These are phyloP conservation scores for Argyresthia albistria DNA, from an alignment of 2,888 invertebrate genomes.

Conservation along the genomic window DNA sequence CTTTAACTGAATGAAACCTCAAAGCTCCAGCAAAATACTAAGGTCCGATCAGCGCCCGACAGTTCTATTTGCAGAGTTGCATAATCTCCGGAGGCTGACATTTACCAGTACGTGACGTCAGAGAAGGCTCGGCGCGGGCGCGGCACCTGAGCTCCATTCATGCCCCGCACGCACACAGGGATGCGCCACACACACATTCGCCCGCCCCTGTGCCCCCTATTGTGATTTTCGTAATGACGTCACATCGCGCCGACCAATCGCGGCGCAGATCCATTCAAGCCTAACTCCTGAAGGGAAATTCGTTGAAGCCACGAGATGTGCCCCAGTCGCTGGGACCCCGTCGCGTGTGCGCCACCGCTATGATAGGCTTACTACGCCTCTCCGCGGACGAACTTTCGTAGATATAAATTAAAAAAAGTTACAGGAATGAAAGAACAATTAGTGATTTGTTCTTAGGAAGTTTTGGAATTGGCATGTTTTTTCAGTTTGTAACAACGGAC, in stretches of 20 bases:
- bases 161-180: constrained; percentile 35
- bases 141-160: constrained; percentile 54
- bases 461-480: constrained; percentile 4
- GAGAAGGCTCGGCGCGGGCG: constrained; percentile 54
- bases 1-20: too few species aligned
- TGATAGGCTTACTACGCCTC: constrained; percentile 15
- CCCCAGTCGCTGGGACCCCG: constrained; percentile 58
- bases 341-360: constrained; percentile 24
- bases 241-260: constrained; percentile 75
- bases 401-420: neutral
- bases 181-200: constrained; percentile 16
- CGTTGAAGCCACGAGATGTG: constrained; percentile 41
- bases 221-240: constrained; percentile 79
- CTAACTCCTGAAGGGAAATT: constrained; percentile 72
- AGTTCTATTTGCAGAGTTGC: constrained; percentile 25
- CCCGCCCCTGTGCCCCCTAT: constrained; percentile 66
- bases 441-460: neutral
- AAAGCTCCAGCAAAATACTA: too few species aligned
- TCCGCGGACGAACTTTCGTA: neutral
- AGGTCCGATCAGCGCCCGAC: neutral
- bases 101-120: constrained; percentile 49
- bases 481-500: constrained; percentile 10
- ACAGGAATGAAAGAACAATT: neutral
- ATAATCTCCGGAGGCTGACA: constrained; percentile 37
- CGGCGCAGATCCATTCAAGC: constrained; percentile 77